Evolutionary conservation across 2,113 vertebrate genomes (phyloP).

Genomic region (Picathartes gymnocephalus): DNA sequence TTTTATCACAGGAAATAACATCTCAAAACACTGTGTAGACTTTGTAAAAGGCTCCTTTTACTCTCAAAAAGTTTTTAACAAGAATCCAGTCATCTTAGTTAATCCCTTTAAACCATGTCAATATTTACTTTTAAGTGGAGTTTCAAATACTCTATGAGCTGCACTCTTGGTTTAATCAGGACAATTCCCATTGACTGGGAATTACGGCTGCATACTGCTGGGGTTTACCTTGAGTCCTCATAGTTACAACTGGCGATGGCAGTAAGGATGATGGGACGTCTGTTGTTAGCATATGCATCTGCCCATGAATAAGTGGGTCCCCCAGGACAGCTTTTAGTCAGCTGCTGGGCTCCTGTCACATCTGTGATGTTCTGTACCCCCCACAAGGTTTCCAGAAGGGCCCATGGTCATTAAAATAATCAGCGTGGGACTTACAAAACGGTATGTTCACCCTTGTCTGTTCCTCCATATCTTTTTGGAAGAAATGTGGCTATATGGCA

Average conservation of each 20-base stretch:
- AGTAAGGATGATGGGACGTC: neutral
- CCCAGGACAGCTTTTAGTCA: neutral
- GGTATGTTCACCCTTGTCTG: neutral
- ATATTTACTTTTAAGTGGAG: slow-evolving; percentile 35
- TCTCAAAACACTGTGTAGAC: neutral
- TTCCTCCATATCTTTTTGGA: neutral
- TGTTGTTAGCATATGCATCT: neutral
- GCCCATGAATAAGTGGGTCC: neutral
- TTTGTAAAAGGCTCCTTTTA: slow-evolving; percentile 12
- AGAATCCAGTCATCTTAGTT: neutral
- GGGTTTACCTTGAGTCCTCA: neutral
- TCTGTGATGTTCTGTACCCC: neutral
- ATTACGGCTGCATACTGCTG: neutral
- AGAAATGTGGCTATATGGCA: neutral
- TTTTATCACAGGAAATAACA: slow-evolving; percentile 11
- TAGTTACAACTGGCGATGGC: neutral
- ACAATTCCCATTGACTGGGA: neutral
- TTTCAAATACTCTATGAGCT: neutral
- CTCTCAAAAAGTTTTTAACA: slow-evolving; percentile 13
- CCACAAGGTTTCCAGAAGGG: neutral
- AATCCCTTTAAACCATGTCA: slow-evolving; percentile 24
- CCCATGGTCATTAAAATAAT: neutral
- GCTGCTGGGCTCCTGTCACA: neutral
- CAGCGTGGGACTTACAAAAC: neutral
- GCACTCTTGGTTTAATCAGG: neutral